Base-by-base conservation (phyloP, 2,888 invertebrate genomes). In the Nemotelus nigrinus region DNA sequence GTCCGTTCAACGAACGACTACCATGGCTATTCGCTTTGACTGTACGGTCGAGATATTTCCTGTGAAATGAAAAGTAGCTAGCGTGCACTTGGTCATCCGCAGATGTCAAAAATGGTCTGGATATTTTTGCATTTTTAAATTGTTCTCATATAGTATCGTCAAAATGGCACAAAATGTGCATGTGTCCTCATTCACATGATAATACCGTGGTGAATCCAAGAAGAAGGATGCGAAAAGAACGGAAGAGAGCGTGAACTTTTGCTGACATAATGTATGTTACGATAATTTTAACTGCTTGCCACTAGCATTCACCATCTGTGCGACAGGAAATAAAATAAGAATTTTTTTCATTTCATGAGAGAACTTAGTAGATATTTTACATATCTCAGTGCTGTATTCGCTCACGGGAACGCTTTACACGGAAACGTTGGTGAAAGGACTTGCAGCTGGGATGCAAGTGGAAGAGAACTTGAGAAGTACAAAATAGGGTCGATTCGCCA, bases 91-190 rank as follows among this genome's bases (percentile, higher is more conserved):
- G 74, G 74, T 8, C 43, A 6, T 41, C 63, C 60, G 47, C 74
- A 74, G 74, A 74, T 74, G 74, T 63, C 63, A 74, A 74, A 60
- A 74, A 74, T 55, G 63, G 74, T 60, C 48, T 74, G 58, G n/a
- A 39, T 53, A 74, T 74, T 74, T 63, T 60, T 60, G 63, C 74
- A 60, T 8, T 74, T 50, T 74, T 48, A 63, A 8, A 39, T 8
- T 39, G 50, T 5, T 44, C 41, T 25, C 25, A 25, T 60, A 25
- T n/a, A 63, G 60, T 60, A 25, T 60, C 72, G 70, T 70, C 47
- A 70, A 10, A 50, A 25, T 25, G 25, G 25, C 25, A 25, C 25
- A 25, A 25, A 25, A 25, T 25, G 25, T 25, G 25, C 25, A 25
- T 25, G 25, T 25, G 25, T 25, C 1, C 25, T 25, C 25, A 25